Evolutionary conservation across 2,888 invertebrate genomes (phyloP), one percentile per base, ranked within the genome.

Genomic region (Andrena flavipes): DNA sequence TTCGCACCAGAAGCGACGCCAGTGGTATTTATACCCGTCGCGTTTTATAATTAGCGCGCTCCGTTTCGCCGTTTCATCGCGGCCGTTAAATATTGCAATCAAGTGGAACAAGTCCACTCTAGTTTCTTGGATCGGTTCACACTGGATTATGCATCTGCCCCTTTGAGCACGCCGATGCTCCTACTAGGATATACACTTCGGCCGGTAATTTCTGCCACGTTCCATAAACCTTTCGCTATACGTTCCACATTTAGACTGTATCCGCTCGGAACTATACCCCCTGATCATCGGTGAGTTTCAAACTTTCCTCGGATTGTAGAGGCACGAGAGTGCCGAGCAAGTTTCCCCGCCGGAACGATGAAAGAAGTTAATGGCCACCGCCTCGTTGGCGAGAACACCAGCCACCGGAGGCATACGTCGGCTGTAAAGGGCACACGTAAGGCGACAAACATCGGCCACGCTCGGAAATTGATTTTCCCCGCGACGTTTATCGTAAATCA

Each of bases 401-500:
- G 20, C 6, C 26, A 8, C 0, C 48, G 3, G 16, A 3, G 48
- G 23, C 23, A 29, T 29, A 29, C 3, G 10, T 26, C 54, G 30
- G n/a, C 33, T 26, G 8, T 10, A 26, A 56, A 51, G 30, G 56
- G 30, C 48, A 8, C n/a, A 10, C 26, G 26, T 16, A 1, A n/a
- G 8, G 20, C 63, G 54, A 42, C 23, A 62, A 33, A 49, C 30
- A 35, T 8, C 63, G 56, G 8, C 48, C 3, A 20, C 20, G 33
- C 42, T 56, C n/a, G 33, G 33, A 84, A 84, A 84, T 84, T 84
- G 77, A 84, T 84, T 81, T 81, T 75, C 60, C 67, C 16, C 49
- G 35, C 76, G 67, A 54, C 81, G 35, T 77, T 76, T 82, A 84
- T 82, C 79, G 76, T 82, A 74, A 82, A 82, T 84, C 76, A 83